Percentiles rank a stretch among this genome's conserved stretches.
Conservation (phyloP, 2,797 vertebrate species). For the Notolabrus celidotus region DNA sequence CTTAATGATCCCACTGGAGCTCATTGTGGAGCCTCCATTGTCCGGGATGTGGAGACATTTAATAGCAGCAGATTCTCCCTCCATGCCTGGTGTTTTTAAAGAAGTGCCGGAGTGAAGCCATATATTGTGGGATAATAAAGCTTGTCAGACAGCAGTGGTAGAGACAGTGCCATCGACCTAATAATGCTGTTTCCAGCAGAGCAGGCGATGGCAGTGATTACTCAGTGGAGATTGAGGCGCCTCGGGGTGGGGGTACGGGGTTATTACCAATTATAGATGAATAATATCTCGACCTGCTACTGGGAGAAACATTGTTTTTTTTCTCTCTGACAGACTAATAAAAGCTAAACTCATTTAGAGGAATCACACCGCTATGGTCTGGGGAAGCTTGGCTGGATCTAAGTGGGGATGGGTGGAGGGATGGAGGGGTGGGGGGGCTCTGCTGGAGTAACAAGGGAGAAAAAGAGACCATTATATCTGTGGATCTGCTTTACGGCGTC, state of each 20-base stretch:
- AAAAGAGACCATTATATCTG: conserved; percentile 54
- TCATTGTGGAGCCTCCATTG: conserved; percentile 48
- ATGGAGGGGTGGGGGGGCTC: background rate
- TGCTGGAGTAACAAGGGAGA: conserved; percentile 1
- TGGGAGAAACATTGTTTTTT: conserved; percentile 65
- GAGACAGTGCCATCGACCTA: conserved; percentile 71
- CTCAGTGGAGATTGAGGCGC: conserved; percentile 76
- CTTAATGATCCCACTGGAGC: conserved; percentile 54
- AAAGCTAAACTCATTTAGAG: conserved; percentile 73
- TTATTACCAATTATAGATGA: conserved; percentile 86
- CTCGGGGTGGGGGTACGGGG: conserved; percentile 68
- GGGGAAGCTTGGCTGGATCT: conserved; percentile 47
- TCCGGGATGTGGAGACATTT: conserved; percentile 32
- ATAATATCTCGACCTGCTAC: conserved; percentile 78
- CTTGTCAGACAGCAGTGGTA: conserved; percentile 64
- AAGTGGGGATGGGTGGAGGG: conserved; percentile 12
- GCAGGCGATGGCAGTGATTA: conserved; percentile 74
- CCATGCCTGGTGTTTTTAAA: conserved; percentile 37
- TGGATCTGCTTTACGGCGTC: conserved; percentile 31
- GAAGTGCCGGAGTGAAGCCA: conserved; percentile 42
- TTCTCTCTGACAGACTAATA: conserved; percentile 66
- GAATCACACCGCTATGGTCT: conserved; percentile 46
- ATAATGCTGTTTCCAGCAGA: conserved; percentile 72
- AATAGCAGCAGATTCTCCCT: conserved; percentile 37
- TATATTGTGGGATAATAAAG: conserved; percentile 75